Conservation (phyloP, 2,797 vertebrate genomes). For the Melanotaenia maccullochi region DNA sequence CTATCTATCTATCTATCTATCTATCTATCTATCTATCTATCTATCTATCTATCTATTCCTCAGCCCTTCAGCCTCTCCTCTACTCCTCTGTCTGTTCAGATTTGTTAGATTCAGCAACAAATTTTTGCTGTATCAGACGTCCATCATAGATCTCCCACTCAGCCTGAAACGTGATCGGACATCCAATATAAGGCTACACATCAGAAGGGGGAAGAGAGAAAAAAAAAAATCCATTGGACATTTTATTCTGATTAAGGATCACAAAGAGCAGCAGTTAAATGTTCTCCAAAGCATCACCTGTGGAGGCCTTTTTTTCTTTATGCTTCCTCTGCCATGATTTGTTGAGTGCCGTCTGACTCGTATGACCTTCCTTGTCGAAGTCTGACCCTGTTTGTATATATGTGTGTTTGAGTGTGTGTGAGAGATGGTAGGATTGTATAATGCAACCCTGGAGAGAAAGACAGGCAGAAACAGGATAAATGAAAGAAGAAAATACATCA, state of each 20-base stretch:
- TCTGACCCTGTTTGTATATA: slow-evolving; percentile 32
- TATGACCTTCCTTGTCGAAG: slow-evolving; percentile 63
- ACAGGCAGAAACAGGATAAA: slow-evolving; percentile 35
- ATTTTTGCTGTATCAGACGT: slow-evolving; percentile 82
- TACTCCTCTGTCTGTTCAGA: slow-evolving; percentile 60
- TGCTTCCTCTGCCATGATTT: slow-evolving; percentile 29
- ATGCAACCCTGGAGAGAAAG: slow-evolving; percentile 33
- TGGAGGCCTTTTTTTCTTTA: slow-evolving; percentile 19
- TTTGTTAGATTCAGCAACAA: slow-evolving; percentile 80
- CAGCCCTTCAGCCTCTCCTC: slow-evolving; percentile 18
- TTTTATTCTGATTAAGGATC: slow-evolving; percentile 6
- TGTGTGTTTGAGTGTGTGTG: slow-evolving; percentile 13
- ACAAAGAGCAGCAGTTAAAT: slow-evolving; percentile 1
- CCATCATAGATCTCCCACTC: slow-evolving; percentile 70
- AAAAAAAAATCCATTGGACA: slow-evolving; percentile 2
- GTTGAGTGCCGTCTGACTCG: slow-evolving; percentile 52
- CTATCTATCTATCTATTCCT: slow-evolving; percentile 25
- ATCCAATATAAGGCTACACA: slow-evolving; percentile 64
- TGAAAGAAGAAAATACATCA: slow-evolving; percentile 24
- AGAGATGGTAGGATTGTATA: slow-evolving; percentile 36
- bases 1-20: slow-evolving; percentile 19
- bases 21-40: slow-evolving; percentile 25
- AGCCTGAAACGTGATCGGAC: slow-evolving; percentile 78
- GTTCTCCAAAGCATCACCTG: slow-evolving; percentile 24
- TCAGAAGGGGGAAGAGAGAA: slow-evolving; percentile 25